Evolutionary conservation across 2,113 vertebrate genomes (phyloP), one percentile per base, ranked within the genome.

Genomic region (Turnix velox): DNA sequence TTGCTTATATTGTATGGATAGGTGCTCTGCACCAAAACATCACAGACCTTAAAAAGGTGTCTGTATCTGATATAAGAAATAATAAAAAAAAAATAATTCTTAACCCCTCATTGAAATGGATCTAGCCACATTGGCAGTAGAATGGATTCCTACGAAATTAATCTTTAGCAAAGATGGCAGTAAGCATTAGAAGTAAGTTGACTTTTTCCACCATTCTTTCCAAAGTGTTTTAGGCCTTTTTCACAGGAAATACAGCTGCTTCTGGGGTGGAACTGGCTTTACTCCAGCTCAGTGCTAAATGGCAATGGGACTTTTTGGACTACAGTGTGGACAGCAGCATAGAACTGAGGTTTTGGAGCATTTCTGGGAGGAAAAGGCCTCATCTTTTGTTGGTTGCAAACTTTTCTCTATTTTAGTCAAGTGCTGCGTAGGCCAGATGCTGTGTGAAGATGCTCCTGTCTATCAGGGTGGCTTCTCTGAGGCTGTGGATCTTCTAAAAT

Each of bases 401-500:
- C 73, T 71, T 74, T 77, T 52, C 10, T 57, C 52, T 77, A 14
- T 45, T 85, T 78, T 49, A 79, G 35, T 79, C 42, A 40, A 76
- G 62, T 18, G 8, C 51, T 87, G 80, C 1, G 0, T 75, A 68
- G 81, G 91, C 69, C 94, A 88, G 80, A 73, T 92, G 59, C 78
- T 66, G 54, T 48, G 66, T 40, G 66, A 95, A 87, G n/a, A 49
- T 58, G 19, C 39, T 68, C 37, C 77, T 92, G 88, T 91, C 88
- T 87, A 6, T 93, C 91, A 88, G 23, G 25, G 35, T 76, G 46
- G 57, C 69, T 87, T 89, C 49, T 87, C 67, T 88, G 54, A 87
- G 72, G 39, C 46, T 87, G 51, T 89, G 72, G 58, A 74, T 93
- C 33, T 91, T 92, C 71, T 85, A 84, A 89, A 87, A 92, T 54